These are phyloP conservation scores for Kuschelorhynchus macadamiae DNA, from an alignment of 2,888 invertebrate species.

Conservation along the genomic window DNA sequence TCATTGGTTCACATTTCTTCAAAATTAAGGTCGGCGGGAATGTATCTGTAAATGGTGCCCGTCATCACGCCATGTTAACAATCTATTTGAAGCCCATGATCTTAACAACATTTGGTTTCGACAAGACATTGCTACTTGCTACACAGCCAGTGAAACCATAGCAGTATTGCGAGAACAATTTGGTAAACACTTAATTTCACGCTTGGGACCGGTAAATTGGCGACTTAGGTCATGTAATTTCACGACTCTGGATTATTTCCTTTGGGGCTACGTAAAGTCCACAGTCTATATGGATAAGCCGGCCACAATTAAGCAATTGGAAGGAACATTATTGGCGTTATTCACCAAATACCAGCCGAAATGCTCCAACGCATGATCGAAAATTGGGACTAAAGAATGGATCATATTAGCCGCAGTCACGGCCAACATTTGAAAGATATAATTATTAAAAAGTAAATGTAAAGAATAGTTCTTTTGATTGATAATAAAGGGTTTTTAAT, in stretches of 20 bases:
- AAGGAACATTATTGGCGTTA: slow-evolving; percentile 32
- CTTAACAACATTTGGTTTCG: slow-evolving; percentile 36
- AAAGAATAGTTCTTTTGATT: too few species aligned
- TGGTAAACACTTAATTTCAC: slow-evolving; percentile 31
- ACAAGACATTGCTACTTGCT: slow-evolving; percentile 24
- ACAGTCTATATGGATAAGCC: slow-evolving; percentile 31
- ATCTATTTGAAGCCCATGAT: slow-evolving; percentile 41
- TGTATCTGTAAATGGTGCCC: too few species aligned
- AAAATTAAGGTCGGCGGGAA: slow-evolving; percentile 1
- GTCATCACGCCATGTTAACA: slow-evolving; percentile 34
- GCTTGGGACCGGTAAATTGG: slow-evolving; percentile 32
- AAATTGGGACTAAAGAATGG: too few species aligned
- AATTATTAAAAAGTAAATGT: too few species aligned
- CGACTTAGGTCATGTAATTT: slow-evolving; percentile 21
- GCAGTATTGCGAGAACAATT: slow-evolving; percentile 32
- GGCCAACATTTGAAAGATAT: too few species aligned
- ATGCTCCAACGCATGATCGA: slow-evolving; percentile 34
- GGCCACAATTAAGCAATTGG: slow-evolving; percentile 31
- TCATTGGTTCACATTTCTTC: slow-evolving; percentile 32
- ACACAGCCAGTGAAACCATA: slow-evolving; percentile 33
- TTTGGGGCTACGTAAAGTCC: not conserved
- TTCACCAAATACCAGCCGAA: slow-evolving; percentile 35
- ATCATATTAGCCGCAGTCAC: too few species aligned
- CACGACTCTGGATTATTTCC: slow-evolving; percentile 18
- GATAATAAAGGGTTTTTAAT: too few species aligned